Evolutionary conservation across 2,797 vertebrate species (phyloP).

Genomic region (Enoplosus armatus): DNA sequence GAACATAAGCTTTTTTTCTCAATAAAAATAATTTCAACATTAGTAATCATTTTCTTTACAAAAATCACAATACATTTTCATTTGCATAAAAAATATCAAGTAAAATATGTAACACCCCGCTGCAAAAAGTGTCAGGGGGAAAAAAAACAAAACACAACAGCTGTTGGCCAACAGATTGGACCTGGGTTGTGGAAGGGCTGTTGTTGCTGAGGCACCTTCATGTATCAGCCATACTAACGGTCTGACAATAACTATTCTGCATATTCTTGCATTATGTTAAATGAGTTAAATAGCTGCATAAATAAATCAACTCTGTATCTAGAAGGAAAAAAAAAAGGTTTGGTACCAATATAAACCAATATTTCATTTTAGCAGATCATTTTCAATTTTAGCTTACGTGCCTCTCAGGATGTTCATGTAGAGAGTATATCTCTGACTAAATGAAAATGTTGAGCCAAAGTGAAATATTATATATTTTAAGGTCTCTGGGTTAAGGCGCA

Average conservation of each 20-base stretch:
- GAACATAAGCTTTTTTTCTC: slow-evolving; percentile 51
- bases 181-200: slow-evolving; percentile 39
- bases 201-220: slow-evolving; percentile 57
- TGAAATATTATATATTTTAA: slow-evolving; percentile 51
- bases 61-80: slow-evolving; percentile 58
- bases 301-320: slow-evolving; percentile 50
- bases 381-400: slow-evolving; percentile 12
- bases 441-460: slow-evolving; percentile 27
- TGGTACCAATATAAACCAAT: slow-evolving; percentile 42
- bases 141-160: neutral
- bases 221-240: slow-evolving; percentile 16
- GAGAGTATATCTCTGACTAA: neutral
- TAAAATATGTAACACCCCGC: slow-evolving; percentile 70
- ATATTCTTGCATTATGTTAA: slow-evolving; percentile 48
- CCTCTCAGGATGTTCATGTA: slow-evolving; percentile 9
- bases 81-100: slow-evolving; percentile 58
- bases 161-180: slow-evolving; percentile 42
- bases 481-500: slow-evolving; percentile 73
- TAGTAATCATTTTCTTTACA: slow-evolving; percentile 58
- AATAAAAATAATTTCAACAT: slow-evolving; percentile 67
- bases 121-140: slow-evolving; percentile 17
- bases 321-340: slow-evolving; percentile 9
- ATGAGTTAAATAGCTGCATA: slow-evolving; percentile 54
- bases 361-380: slow-evolving; percentile 31
- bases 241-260: slow-evolving; percentile 34